Evolutionary conservation across 1,140 invertebrate species (phyloP).

Genomic region (Streblospio benedicti): DNA sequence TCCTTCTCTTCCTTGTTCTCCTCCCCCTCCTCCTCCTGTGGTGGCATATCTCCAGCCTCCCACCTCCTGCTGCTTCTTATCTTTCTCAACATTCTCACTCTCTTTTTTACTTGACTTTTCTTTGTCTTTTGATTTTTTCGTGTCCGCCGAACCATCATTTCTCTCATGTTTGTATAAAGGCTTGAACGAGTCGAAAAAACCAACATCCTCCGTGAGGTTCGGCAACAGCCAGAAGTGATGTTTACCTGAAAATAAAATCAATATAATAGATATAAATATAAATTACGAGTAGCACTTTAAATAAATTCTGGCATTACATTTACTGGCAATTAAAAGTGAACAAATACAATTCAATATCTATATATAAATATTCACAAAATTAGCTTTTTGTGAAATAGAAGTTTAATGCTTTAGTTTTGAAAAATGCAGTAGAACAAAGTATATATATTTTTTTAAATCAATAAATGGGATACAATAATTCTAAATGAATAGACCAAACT

Average conservation of each 20-base stretch:
- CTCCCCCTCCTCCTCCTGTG: conserved; percentile 18
- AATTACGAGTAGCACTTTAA: too few species aligned
- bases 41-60: conserved; percentile 16
- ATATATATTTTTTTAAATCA: too few species aligned
- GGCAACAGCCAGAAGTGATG: conserved; percentile 95
- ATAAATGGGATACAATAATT: too few species aligned
- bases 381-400: too few species aligned
- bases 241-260: conserved; percentile 13
- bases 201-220: conserved; percentile 96
- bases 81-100: conserved; percentile 24
- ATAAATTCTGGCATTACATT: too few species aligned
- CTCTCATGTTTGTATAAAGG: conserved; percentile 69
- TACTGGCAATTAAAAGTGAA: too few species aligned
- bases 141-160: conserved; percentile 23
- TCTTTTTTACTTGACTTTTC: conserved; percentile 21
- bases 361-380: too few species aligned
- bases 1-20: conserved; percentile 14
- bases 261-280: neutral
- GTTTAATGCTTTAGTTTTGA: too few species aligned
- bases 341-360: too few species aligned
- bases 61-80: conserved; percentile 15
- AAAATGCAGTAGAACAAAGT: too few species aligned
- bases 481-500: too few species aligned
- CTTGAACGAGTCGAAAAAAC: conserved; percentile 97
- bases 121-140: conserved; percentile 23